Conservation (phyloP, 2,113 vertebrate genomes). For the Struthio camelus region DNA sequence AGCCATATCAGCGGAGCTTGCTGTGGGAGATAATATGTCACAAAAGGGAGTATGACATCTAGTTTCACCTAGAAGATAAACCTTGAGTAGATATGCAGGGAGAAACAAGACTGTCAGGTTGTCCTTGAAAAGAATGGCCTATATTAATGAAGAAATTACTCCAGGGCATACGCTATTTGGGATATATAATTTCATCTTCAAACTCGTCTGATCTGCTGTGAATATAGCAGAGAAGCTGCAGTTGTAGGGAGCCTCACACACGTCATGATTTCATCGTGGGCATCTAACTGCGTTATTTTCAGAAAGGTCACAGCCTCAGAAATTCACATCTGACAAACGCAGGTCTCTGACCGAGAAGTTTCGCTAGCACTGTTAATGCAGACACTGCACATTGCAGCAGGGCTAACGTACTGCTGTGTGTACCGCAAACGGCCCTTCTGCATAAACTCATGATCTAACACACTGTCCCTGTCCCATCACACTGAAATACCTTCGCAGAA, state of each 20-base stretch:
- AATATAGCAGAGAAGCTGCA: not conserved
- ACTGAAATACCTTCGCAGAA: not conserved
- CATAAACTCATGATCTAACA: not conserved
- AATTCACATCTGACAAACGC: not conserved
- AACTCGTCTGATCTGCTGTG: not conserved
- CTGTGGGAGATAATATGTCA: slow-evolving; percentile 69
- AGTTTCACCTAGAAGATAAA: slow-evolving; percentile 66
- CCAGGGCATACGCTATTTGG: slow-evolving; percentile 39
- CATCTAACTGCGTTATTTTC: not conserved
- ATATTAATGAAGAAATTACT: slow-evolving; percentile 55
- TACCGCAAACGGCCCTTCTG: not conserved
- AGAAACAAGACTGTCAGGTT: slow-evolving; percentile 52
- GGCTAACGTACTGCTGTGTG: rapidly evolving
- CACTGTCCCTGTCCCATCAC: not conserved
- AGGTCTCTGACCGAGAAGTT: not conserved
- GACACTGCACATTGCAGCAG: rapidly evolving
- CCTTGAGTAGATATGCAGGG: slow-evolving; percentile 54
- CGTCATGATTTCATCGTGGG: not conserved
- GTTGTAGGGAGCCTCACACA: not conserved
- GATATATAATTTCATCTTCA: slow-evolving; percentile 52
- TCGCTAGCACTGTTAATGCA: not conserved
- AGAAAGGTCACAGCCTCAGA: slow-evolving; percentile 25
- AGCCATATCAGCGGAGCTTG: slow-evolving; percentile 62
- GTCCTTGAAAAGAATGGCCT: slow-evolving; percentile 64
- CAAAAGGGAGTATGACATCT: slow-evolving; percentile 61